A percentile compares a stretch with the other conserved stretches of the same genome.
Conservation (phyloP, 2,113 vertebrate species). For the Platichthys stellatus region DNA sequence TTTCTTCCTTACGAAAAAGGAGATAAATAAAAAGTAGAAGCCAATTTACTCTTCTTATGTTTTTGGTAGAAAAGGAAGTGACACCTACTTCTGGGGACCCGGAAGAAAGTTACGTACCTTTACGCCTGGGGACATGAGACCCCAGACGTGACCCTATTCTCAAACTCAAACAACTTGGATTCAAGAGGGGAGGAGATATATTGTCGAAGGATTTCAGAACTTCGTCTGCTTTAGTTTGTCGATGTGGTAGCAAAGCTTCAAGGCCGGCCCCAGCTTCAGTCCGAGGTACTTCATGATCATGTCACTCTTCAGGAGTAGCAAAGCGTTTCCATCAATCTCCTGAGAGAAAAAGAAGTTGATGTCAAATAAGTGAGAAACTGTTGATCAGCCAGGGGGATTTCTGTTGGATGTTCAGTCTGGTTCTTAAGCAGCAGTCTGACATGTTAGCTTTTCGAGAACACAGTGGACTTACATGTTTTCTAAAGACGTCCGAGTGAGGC, state of each 20-base stretch:
- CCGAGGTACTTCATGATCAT: conserved; percentile 98
- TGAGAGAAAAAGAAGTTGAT: conserved; percentile 64
- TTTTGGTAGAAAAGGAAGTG: background rate
- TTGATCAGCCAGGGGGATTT: background rate
- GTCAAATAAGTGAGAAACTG: no score
- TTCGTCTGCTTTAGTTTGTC: conserved; percentile 95
- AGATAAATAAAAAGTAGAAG: background rate
- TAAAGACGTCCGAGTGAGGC: conserved; percentile 92
- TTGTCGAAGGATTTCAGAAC: conserved; percentile 80
- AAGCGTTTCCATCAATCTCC: conserved; percentile 97
- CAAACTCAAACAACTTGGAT: conserved; percentile 21
- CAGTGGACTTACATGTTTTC: conserved; percentile 87
- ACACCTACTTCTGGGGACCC: background rate
- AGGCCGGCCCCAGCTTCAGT: conserved; percentile 92
- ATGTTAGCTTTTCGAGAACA: background rate
- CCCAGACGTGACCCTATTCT: conserved; percentile 1
- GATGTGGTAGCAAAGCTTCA: conserved; percentile 97
- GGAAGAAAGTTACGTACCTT: background rate
- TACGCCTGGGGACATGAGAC: background rate
- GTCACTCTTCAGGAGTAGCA: conserved; percentile 93
- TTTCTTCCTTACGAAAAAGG: background rate
- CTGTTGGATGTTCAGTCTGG: background rate
- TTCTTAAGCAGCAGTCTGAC: background rate
- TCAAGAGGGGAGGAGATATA: background rate
- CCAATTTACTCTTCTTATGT: background rate